Conservation (phyloP, 30 jellyfish, hydroid and myxozoan genomes). For the Pelagia noctiluca region DNA sequence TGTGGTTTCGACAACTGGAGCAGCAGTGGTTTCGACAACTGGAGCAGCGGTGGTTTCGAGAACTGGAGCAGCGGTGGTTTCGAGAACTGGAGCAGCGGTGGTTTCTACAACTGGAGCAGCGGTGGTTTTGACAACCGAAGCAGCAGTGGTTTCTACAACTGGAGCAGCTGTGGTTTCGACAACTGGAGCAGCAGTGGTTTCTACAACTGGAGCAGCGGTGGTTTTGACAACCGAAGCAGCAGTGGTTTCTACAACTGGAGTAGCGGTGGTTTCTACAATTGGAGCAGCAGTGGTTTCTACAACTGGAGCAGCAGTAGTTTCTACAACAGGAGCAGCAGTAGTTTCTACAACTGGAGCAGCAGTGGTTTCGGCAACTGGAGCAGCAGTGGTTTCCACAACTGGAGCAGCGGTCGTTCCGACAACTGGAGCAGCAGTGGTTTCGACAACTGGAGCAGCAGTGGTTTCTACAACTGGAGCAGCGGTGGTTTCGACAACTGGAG, state of each 20-base stretch:
- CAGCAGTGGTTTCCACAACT: conserved; percentile 3
- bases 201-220: conserved; percentile 44
- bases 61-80: conserved; percentile 16
- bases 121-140: conserved; percentile 1
- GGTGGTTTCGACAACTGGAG: conserved; percentile 53
- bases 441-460: conserved; percentile 3
- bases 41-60: background rate
- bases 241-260: conserved; percentile 23
- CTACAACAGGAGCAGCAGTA: background rate
- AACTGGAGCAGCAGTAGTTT: conserved; percentile 12
- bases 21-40: background rate
- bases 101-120: conserved; percentile 49
- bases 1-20: background rate
- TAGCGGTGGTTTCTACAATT: conserved; percentile 20
- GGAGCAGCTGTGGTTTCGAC: too few relatives aligned
- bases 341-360: background rate
- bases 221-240: conserved; percentile 34
- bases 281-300: conserved; percentile 12
- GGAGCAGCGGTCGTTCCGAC: conserved; percentile 33
- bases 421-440: conserved; percentile 10
- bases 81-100: conserved; percentile 9
- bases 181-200: conserved; percentile 29
- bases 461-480: conserved; percentile 11
- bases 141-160: background rate
- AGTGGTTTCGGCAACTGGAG: conserved; percentile 1